Evolutionary conservation across 2,797 vertebrate species (phyloP), one percentile per base, ranked within the genome.

Genomic region (Platyrinchus mystaceus): DNA sequence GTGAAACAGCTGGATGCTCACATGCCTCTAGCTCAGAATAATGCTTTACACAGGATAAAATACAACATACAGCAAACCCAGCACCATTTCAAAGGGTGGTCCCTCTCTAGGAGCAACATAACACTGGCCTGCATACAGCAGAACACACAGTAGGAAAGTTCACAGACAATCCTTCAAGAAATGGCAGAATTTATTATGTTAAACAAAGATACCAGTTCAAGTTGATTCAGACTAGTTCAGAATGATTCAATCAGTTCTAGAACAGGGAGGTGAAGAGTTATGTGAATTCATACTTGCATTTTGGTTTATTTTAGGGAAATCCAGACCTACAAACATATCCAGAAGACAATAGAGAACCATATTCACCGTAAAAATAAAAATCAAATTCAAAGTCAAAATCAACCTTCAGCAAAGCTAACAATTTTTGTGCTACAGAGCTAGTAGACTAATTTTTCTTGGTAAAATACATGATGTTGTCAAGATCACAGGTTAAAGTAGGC

Each of bases 61-160:
- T 2, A 4, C 3, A 79, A 68, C 11, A 19, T 1, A 39, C 5
- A 70, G 39, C 14, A 64, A 75, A 81, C 10, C 3, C 50, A 70
- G n/a, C 52, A 24, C 8, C 37, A 26, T 67, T 59, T 27, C 32
- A 34, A 64, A 50, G 9, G 7, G 3, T 36, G 9, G 0, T 34
- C 34, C 11, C 11, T 15, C 23, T 67, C 43, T 0, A 0, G 80
- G 39, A 62, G 10, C 22, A 73, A 7, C 4, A 1, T 13, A 62
- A 18, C 3, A 0, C 9, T 37, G 22, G 9, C 4, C 32, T 30
- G 26, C 3, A 3, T 20, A 41, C 13, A 53, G n/a, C 41, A 59
- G 56, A 92, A 67, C 23, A 44, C 30, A 39, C 23, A 55, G 5
- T 0, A 50, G 14, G 8, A 28, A 60, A 60, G 17, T 12, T 75